A percentile compares a stretch with the other conserved stretches of the same genome.
These are phyloP conservation scores for Sanderia malayensis DNA, from an alignment of 30 jellyfish, hydroid and myxozoan genomes.

Conservation along the genomic window DNA sequence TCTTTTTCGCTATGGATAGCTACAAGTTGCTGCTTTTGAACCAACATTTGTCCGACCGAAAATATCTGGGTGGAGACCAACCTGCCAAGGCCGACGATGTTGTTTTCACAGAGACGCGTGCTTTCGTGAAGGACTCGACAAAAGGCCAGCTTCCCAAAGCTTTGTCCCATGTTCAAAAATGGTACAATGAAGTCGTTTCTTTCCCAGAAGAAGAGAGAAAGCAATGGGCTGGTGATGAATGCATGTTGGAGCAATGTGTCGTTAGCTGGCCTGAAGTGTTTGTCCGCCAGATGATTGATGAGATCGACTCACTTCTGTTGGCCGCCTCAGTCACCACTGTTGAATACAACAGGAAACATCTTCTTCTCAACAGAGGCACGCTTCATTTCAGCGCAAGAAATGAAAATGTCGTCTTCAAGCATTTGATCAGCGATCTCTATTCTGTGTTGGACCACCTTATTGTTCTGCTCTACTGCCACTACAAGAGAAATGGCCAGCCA, in stretches of 20 bases:
- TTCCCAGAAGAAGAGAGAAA: slow-evolving; percentile 46
- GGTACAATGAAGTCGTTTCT: slow-evolving; percentile 26
- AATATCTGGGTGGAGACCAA: slow-evolving; percentile 47
- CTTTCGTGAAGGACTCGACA: slow-evolving; percentile 16
- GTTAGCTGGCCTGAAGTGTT: slow-evolving; percentile 62
- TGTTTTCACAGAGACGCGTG: slow-evolving; percentile 41
- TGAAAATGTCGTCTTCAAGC: slow-evolving; percentile 58
- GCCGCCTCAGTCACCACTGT: slow-evolving; percentile 50
- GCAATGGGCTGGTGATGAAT: slow-evolving; percentile 48
- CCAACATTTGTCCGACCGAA: slow-evolving; percentile 20
- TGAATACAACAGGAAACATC: slow-evolving; percentile 53
- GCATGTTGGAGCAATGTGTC: slow-evolving; percentile 30
- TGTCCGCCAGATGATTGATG: slow-evolving; percentile 52
- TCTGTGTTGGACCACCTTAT: slow-evolving; percentile 47
- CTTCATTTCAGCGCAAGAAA: slow-evolving; percentile 60
- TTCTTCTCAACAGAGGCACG: slow-evolving; percentile 47
- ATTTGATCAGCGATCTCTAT: slow-evolving; percentile 35
- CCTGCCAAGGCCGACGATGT: slow-evolving; percentile 51
- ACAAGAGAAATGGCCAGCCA: slow-evolving; percentile 57
- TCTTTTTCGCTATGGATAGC: slow-evolving; percentile 30
- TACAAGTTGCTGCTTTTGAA: slow-evolving; percentile 49
- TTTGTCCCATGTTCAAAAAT: slow-evolving; percentile 25
- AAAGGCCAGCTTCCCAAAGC: slow-evolving; percentile 53
- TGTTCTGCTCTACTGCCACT: slow-evolving; percentile 53
- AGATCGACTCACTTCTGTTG: slow-evolving; percentile 46